These are phyloP conservation scores for Xanthia togata DNA, from an alignment of 2,888 invertebrate species.

Conservation along the genomic window DNA sequence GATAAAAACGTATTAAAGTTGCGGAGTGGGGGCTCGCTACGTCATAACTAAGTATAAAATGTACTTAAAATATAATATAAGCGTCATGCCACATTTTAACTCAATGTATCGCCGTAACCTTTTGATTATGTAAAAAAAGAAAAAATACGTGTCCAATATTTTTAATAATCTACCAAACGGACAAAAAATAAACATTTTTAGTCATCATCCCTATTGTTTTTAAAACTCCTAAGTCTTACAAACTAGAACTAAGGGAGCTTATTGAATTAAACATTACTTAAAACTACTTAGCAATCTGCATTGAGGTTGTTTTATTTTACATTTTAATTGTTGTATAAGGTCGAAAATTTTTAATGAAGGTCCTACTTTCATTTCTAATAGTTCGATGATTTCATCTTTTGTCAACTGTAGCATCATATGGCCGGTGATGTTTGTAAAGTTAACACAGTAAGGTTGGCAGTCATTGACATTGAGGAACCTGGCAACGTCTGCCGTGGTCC, in stretches of 20 bases:
- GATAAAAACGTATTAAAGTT: too few species aligned
- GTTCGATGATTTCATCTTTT: constrained; percentile 97
- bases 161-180: too few species aligned
- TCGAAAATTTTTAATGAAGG: constrained; percentile 98
- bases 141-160: too few species aligned
- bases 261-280: constrained; percentile 62
- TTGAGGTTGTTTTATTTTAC: constrained; percentile 94
- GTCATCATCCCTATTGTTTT: too few species aligned
- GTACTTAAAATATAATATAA: too few species aligned
- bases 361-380: constrained; percentile 98
- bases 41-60: too few species aligned
- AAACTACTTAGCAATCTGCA: constrained; percentile 85
- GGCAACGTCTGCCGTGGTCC: constrained; percentile 96
- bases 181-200: too few species aligned
- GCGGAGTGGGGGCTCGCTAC: too few species aligned
- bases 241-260: constrained; percentile 46
- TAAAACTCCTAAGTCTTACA: constrained; percentile 4
- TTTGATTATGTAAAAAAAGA: too few species aligned
- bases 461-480: constrained; percentile 97
- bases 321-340: constrained; percentile 97
- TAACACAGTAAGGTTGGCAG: constrained; percentile 93
- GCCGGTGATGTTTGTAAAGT: constrained; percentile 94
- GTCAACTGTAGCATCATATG: constrained; percentile 94
- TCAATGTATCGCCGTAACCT: too few species aligned
- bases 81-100: too few species aligned